A percentile compares a stretch with the other conserved stretches of the same genome.
These are phyloP conservation scores for Lepilemur ruficaudatus DNA, from an alignment of 2,797 vertebrate species.

Conservation along the genomic window DNA sequence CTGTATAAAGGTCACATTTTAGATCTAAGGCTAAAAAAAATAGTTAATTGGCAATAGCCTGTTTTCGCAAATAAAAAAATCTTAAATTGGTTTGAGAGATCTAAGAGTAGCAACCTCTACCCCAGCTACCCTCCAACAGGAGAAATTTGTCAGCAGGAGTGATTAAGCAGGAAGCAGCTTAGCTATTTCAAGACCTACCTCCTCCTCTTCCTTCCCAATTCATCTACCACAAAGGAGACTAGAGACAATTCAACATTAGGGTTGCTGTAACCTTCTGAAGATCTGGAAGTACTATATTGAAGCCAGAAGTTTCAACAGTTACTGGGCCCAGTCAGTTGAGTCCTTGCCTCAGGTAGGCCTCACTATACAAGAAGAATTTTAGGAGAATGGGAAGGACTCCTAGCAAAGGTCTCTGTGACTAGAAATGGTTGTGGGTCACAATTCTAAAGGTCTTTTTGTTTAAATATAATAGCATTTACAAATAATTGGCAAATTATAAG, in stretches of 20 bases:
- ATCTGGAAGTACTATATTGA: not conserved
- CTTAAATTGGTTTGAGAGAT: not conserved
- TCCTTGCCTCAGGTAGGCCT: not conserved
- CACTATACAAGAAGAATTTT: not conserved
- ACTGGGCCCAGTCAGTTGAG: not conserved
- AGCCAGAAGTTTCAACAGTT: not conserved
- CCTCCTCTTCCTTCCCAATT: not conserved
- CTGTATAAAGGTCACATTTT: slow-evolving; percentile 9
- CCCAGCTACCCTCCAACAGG: not conserved
- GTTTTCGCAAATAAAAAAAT: not conserved
- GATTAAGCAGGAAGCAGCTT: not conserved
- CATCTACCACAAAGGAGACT: not conserved
- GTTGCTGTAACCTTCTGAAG: not conserved
- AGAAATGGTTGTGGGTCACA: not conserved
- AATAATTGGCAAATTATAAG: not conserved
- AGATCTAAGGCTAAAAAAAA: slow-evolving; percentile 4
- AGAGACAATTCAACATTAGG: not conserved
- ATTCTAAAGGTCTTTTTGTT: not conserved
- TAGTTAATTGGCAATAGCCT: not conserved
- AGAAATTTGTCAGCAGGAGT: not conserved
- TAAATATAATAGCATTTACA: not conserved
- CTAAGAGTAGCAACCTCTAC: not conserved
- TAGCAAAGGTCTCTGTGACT: not conserved
- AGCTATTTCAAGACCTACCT: not conserved
- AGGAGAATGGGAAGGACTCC: not conserved